Evolutionary conservation across 2,113 vertebrate species (phyloP).

Genomic region (Scalopus aquaticus): DNA sequence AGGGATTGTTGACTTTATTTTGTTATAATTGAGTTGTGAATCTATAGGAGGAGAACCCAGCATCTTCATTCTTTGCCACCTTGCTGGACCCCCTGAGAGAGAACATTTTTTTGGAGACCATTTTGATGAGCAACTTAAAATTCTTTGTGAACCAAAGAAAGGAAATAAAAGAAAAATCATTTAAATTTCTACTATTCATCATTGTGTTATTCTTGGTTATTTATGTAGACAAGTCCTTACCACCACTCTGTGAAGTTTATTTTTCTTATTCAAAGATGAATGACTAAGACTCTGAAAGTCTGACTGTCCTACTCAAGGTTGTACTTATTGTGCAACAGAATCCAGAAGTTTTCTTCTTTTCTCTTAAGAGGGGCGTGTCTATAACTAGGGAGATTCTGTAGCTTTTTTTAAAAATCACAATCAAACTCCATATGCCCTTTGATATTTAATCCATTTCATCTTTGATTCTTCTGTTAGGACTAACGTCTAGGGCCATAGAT

Average conservation of each 20-base stretch:
- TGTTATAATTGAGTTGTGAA: background rate
- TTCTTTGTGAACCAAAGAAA: constrained; percentile 6
- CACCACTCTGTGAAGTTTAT: background rate
- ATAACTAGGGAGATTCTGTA: background rate
- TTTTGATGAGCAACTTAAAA: constrained; percentile 43
- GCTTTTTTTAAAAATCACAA: background rate
- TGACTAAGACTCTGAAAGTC: background rate
- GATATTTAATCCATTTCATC: background rate
- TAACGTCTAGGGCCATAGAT: background rate
- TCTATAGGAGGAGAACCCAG: background rate
- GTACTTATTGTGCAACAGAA: background rate
- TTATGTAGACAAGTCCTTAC: background rate
- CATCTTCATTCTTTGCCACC: background rate
- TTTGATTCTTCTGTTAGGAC: background rate
- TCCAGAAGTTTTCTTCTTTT: background rate
- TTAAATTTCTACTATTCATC: background rate
- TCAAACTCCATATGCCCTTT: background rate
- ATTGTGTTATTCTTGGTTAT: background rate
- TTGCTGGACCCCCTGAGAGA: background rate
- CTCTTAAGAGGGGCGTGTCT: background rate
- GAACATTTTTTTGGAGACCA: background rate
- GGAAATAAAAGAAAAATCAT: background rate
- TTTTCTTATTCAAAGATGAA: constrained; percentile 36
- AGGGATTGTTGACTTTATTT: too few species aligned
- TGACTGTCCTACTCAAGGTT: background rate